Percentiles rank a stretch among this genome's conserved stretches.
Conservation (phyloP, 2,888 invertebrate genomes). For the Pseudanteris insignis region DNA sequence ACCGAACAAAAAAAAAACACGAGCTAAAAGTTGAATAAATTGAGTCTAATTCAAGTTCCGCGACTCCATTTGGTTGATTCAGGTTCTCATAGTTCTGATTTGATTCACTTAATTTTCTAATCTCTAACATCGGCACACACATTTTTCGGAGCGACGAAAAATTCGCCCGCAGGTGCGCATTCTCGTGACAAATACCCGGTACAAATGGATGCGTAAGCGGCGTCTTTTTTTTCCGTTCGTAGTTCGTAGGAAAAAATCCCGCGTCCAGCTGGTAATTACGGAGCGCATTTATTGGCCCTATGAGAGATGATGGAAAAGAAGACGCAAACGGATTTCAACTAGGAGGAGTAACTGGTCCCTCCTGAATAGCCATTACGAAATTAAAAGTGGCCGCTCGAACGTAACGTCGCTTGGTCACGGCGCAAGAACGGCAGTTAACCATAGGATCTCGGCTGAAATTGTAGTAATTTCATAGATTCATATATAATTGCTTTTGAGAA, state of each 20-base stretch:
- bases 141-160: background rate
- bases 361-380: constrained; percentile 48
- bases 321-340: constrained; percentile 33
- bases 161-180: constrained; percentile 17
- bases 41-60: too few relatives aligned
- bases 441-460: constrained; percentile 53
- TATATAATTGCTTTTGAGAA: constrained; percentile 53
- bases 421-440: constrained; percentile 49
- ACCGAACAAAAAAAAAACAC: too few relatives aligned
- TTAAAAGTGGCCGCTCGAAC: too few relatives aligned
- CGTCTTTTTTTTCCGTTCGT: background rate
- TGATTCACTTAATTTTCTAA: constrained; percentile 4
- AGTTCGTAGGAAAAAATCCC: too few relatives aligned
- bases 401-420: constrained; percentile 33
- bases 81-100: background rate
- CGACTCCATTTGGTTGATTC: constrained; percentile 19
- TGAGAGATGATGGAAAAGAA: constrained; percentile 32
- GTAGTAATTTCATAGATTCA: constrained; percentile 58
- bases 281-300: constrained; percentile 14
- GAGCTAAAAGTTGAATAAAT: too few relatives aligned
- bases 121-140: constrained; percentile 1
- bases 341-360: constrained; percentile 35
- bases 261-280: constrained; percentile 20
- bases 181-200: constrained; percentile 19
- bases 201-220: constrained; percentile 1